Evolutionary conservation across 2,888 invertebrate species (phyloP), one percentile per base, ranked within the genome.

Genomic region (Lochmaea capreae): DNA sequence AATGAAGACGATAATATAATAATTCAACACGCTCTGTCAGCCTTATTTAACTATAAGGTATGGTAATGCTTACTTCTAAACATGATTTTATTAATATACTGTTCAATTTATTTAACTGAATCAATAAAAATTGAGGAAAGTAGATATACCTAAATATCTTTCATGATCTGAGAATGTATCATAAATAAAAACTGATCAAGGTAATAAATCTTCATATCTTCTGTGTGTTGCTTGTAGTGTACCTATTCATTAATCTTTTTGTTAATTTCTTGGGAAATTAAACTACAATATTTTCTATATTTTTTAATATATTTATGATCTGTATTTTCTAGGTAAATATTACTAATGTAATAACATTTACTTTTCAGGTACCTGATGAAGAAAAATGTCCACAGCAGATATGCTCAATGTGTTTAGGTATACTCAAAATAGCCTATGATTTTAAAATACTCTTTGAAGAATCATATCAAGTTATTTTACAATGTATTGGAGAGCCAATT

Each of bases 401-500:
- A 43, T 77, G 77, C 57, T 67, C 67, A 42, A 65, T 75, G 65
- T 77, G 77, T 57, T 43, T 75, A 59, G 73, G 69, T 52, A 54
- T 72, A 11, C 52, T 77, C 9, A 75, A 72, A 66, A 74, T 72
- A 63, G 54, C 74, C n/a, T 74, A 72, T 58, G 68, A 75, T 43
- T 75, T 77, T 59, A 65, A 71, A 57, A 67, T 42, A n/a, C 70
- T 75, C 12, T 77, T 72, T 42, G 72, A 77, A 67, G 67, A 74
- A 49, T 72, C 75, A 9, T 70, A 69, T 4, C 59, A 61, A 49
- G 67, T 58, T 65, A 58, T 77, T 43, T 46, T 43, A 63, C 65
- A 74, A 58, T 26, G 8, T 61, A 54, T 58, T 12, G 63, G 67
- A 43, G 16, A 65, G 42, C 12, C 12, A n/a, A 42, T 65, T 42